Evolutionary conservation across 1,140 invertebrate genomes (phyloP), one percentile per base, ranked within the genome.

Genomic region (Zaprionus ornatus): DNA sequence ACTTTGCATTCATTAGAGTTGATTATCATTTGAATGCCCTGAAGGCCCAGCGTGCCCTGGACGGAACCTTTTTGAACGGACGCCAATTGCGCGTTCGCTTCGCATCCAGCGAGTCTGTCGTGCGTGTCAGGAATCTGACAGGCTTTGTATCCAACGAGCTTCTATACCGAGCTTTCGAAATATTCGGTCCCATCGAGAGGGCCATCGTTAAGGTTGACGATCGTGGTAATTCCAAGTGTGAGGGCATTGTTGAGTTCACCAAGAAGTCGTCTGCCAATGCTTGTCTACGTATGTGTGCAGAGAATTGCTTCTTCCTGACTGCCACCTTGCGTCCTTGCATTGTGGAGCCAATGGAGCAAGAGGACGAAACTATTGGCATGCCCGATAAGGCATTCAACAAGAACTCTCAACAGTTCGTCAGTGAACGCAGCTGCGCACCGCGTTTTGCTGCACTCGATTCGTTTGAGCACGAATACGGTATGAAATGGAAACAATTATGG

Each of bases 1-100:
- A 98, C 88, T 99, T 99, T 94, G 98, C 98, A 21, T 99, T 99
- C 93, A 95, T 99, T 45, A 96, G 98, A 93, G 94, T 99, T 95
- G 99, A 99, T 93, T 99, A 96, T 82, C 95, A 98, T 92, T 94
- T 95, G 2, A 99, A 98, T 95, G 99, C 99, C 60, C 98, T 99
- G 92, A 97, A 96, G 90, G 99, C 98, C 15, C 99, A 99, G 91
- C 95, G 96, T 42, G 97, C 98, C 81, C 93, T 99, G 3, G 98
- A 99, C 94, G 98, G 98, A 0, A 95, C 95, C 64, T 94, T 95
- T 79, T 95, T 97, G 35, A 98, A 98, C 90, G 97, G 97, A 2
- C 95, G 98, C 66, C 95, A 95, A 23, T 87, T 99, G 1, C 96
- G 98, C 93, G 97, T 99, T 1, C 95, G 99, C 37, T 99, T 99